phyloP scores from a whole-genome alignment of 1,140 invertebrate species.

The Procambarus clarkii region DNA sequence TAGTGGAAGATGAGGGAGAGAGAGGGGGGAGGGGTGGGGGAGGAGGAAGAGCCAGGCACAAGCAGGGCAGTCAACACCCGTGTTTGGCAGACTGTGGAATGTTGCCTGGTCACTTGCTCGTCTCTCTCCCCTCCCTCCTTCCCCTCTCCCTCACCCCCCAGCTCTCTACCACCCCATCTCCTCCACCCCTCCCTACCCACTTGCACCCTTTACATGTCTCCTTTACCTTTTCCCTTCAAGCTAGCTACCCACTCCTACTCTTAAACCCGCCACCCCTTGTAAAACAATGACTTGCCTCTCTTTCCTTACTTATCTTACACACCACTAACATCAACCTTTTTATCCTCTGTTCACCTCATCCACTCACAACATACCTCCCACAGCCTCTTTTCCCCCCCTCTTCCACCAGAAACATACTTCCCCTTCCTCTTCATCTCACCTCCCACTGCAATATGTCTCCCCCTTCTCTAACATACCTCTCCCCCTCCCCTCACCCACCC shows the following conservation, averaged over 20 bases:
- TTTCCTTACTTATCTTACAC: too few relatives aligned
- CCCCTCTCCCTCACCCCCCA: neutral
- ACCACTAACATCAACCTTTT: too few relatives aligned
- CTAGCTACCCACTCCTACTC: neutral
- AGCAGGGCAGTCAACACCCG: conserved; percentile 48
- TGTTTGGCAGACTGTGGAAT: conserved; percentile 53
- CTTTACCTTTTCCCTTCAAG: neutral
- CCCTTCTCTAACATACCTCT: too few relatives aligned
- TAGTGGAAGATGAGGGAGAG: neutral
- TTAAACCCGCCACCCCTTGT: neutral
- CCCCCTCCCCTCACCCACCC: too few relatives aligned
- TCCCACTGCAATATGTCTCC: too few relatives aligned
- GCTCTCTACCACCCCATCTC: neutral
- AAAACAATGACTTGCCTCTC: too few relatives aligned
- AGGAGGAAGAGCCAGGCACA: neutral
- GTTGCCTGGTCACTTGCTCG: conserved; percentile 51
- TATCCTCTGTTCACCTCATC: too few relatives aligned
- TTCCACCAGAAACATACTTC: too few relatives aligned
- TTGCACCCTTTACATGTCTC: neutral
- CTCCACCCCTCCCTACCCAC: neutral
- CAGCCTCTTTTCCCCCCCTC: too few relatives aligned
- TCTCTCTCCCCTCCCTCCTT: neutral
- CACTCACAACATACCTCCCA: too few relatives aligned
- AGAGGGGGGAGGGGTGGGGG: neutral
- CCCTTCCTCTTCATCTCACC: too few relatives aligned